Percentiles rank a stretch among this genome's conserved stretches.
These are phyloP conservation scores for Candidula unifasciata DNA, from an alignment of 2,888 invertebrate genomes.

Conservation along the genomic window DNA sequence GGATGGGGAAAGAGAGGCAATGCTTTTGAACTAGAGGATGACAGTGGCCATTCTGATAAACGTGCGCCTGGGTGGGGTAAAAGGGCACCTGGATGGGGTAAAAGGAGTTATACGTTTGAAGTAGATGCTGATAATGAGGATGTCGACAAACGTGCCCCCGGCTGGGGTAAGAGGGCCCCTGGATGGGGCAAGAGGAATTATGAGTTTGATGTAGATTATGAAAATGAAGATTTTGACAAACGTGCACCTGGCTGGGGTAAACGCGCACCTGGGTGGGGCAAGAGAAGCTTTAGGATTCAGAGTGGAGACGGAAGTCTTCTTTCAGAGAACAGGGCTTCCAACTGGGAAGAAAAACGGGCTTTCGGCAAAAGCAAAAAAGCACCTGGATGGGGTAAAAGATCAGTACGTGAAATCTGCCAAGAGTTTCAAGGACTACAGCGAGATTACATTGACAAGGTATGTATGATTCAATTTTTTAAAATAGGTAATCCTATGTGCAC, in stretches of 20 bases:
- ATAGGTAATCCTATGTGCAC: no score
- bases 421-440: neutral
- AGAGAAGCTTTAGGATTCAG: neutral
- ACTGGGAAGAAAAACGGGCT: constrained; percentile 14
- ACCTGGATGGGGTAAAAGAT: constrained; percentile 28
- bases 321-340: neutral
- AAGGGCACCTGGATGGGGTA: constrained; percentile 40
- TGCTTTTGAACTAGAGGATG: constrained; percentile 55
- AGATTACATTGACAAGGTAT: neutral
- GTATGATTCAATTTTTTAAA: neutral
- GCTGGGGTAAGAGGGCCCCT: constrained; percentile 39
- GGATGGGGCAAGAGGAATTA: constrained; percentile 40
- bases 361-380: neutral
- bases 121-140: neutral
- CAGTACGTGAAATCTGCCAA: neutral
- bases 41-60: constrained; percentile 53
- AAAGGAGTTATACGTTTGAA: neutral
- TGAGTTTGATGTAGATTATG: constrained; percentile 36
- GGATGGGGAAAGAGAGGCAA: constrained; percentile 56
- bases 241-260: constrained; percentile 43
- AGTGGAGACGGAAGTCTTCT: neutral
- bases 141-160: constrained; percentile 24
- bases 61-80: constrained; percentile 66
- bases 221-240: neutral
- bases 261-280: constrained; percentile 66